Conservation (phyloP, 2,797 vertebrate genomes). For the Catostomus latipinnis region DNA sequence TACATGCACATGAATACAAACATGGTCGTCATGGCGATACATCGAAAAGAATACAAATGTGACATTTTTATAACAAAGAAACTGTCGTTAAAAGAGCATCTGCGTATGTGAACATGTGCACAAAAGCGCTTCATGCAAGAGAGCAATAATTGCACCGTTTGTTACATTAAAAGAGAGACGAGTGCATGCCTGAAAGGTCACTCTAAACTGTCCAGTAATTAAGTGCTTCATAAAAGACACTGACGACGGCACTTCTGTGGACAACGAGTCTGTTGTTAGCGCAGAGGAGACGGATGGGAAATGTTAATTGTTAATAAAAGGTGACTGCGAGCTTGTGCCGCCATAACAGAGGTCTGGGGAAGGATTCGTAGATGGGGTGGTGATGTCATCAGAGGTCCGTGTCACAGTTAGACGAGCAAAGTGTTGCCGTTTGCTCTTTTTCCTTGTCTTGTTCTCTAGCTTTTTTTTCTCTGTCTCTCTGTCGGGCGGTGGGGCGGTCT, state of each 20-base stretch:
- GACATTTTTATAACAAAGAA: background rate
- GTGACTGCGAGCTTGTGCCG: conserved; percentile 31
- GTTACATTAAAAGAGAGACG: background rate
- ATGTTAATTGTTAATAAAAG: conserved; percentile 58
- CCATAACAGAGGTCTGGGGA: background rate
- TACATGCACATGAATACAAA: background rate
- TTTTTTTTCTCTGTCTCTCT: conserved; percentile 68
- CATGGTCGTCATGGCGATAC: background rate
- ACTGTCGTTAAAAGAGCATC: background rate
- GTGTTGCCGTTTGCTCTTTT: conserved; percentile 60
- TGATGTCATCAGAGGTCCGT: conserved; percentile 82
- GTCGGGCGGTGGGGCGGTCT: conserved; percentile 58
- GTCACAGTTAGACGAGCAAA: conserved; percentile 78
- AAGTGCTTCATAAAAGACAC: conserved; percentile 35
- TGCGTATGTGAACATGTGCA: background rate
- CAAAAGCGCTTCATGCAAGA: background rate
- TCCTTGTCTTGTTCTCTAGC: conserved; percentile 59
- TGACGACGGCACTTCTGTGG: conserved; percentile 19
- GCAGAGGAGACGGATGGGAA: conserved; percentile 45
- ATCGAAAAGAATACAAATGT: background rate
- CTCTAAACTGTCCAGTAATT: conserved; percentile 23
- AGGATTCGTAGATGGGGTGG: background rate
- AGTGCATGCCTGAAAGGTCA: conserved; percentile 20
- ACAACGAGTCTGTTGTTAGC: conserved; percentile 43
- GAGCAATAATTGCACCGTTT: conserved; percentile 24